Evolutionary conservation across 2,888 invertebrate genomes (phyloP).

Genomic region (Caenorhabditis wallacei): DNA sequence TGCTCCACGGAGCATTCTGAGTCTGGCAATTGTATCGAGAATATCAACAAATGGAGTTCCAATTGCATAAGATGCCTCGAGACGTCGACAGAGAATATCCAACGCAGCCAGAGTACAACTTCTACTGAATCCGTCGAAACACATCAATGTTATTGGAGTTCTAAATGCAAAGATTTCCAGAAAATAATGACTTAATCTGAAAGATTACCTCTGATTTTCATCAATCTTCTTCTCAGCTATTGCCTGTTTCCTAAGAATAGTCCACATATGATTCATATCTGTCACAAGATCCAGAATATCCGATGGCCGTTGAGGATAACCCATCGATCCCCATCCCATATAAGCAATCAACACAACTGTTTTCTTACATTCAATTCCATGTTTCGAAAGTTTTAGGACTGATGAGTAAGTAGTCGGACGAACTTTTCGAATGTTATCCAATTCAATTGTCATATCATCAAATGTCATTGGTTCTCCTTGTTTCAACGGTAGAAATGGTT

Average conservation of each 20-base stretch:
- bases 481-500: slow-evolving; percentile 52
- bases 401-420: slow-evolving; percentile 30
- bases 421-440: slow-evolving; percentile 43
- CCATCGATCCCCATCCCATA: slow-evolving; percentile 50
- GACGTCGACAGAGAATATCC: slow-evolving; percentile 74
- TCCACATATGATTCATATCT: slow-evolving; percentile 74
- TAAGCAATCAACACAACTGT: slow-evolving; percentile 40
- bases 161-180: slow-evolving; percentile 45
- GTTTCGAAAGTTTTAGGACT: slow-evolving; percentile 43
- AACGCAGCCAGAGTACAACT: slow-evolving; percentile 74
- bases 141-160: slow-evolving; percentile 75
- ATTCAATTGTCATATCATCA: slow-evolving; percentile 49
- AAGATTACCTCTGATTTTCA: slow-evolving; percentile 13
- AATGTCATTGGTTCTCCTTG: slow-evolving; percentile 40
- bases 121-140: slow-evolving; percentile 75
- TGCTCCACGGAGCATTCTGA: slow-evolving; percentile 75
- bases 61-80: slow-evolving; percentile 67
- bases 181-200: too few relatives aligned
- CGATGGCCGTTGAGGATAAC: slow-evolving; percentile 70
- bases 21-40: slow-evolving; percentile 72
- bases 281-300: slow-evolving; percentile 72
- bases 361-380: background rate
- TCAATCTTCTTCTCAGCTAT: slow-evolving; percentile 35
- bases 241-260: slow-evolving; percentile 61
- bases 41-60: slow-evolving; percentile 72